phyloP scores from a whole-genome alignment of 2,113 vertebrate species.

The Hemicordylus capensis region DNA sequence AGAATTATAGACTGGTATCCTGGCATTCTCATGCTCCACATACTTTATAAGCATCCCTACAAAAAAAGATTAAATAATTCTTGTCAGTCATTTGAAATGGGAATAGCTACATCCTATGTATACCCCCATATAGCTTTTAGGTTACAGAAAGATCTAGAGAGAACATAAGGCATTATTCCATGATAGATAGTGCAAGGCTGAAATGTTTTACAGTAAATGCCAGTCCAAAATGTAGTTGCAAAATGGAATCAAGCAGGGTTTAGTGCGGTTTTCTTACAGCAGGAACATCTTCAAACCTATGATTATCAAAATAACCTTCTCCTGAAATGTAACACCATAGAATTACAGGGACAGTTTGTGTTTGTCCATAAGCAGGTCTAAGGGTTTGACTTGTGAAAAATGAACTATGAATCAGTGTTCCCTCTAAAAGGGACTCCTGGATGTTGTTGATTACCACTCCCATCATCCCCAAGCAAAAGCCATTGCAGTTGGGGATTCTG shows the following conservation, averaged over 20 bases:
- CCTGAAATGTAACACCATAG: not conserved
- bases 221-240: no score
- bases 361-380: not conserved
- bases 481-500: no score
- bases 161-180: not conserved
- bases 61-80: constrained; percentile 19
- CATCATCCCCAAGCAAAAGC: no score
- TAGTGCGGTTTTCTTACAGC: not conserved
- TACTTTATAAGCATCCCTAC: not conserved
- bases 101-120: not conserved
- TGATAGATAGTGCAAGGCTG: not conserved
- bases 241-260: no score
- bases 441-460: no score
- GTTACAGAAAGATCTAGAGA: not conserved
- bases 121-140: not conserved
- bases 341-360: not conserved
- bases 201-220: not conserved
- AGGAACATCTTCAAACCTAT: not conserved
- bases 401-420: not conserved
- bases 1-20: not conserved
- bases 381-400: not conserved
- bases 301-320: not conserved
- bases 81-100: not conserved
- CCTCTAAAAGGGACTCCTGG: no score
- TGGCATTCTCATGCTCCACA: not conserved